Base-by-base conservation (phyloP, 1,140 invertebrate genomes). In the Matsumurasca onukii region DNA sequence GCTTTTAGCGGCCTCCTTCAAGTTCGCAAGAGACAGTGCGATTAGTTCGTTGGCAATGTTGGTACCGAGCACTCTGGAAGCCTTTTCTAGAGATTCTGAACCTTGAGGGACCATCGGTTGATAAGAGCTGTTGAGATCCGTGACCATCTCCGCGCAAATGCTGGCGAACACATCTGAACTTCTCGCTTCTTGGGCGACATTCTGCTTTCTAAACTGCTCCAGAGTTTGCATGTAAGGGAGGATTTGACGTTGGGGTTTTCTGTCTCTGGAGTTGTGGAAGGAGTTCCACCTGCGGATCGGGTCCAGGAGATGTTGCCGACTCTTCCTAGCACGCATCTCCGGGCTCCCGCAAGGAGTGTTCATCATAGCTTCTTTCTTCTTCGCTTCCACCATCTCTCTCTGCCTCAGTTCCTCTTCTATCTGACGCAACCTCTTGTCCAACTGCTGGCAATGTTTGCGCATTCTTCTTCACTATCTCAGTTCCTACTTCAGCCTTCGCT, bases 211-310 rank as follows among this genome's bases (percentile, higher is more conserved):
- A 65, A 34, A 65, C 31, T 34, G 17, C 48, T 48, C 48, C 34
- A 71, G 62, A 3, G 68, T 69, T 61, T 73, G 72, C 24, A 72
- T 57, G 29, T 73, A 73, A 20, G 72, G 72, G n/a, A 72, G 48
- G 2, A 49, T 39, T 15, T 62, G 45, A 27, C 62, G 22, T 17
- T 48, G 66, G 1, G 52, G 13, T 34, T 72, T 73, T 24, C 68
- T 67, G 25, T 74, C 73, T 25, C 73, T 52, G n/a, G 69, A 71
- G 63, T 73, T 73, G 67, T 84, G 83, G 70, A 85, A 84, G 68
- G 82, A 84, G 76, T 85, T 84, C 83, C 84, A 85, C 70, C 84
- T 76, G 31, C 82, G 77, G 66, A 84, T 82, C 17, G 82, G 81
- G 25, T 75, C 74, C 64, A 73, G 67, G 13, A 74, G 68, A 39